Base-by-base conservation (phyloP, 2,113 vertebrate genomes). In the Dipodomys stephensi region DNA sequence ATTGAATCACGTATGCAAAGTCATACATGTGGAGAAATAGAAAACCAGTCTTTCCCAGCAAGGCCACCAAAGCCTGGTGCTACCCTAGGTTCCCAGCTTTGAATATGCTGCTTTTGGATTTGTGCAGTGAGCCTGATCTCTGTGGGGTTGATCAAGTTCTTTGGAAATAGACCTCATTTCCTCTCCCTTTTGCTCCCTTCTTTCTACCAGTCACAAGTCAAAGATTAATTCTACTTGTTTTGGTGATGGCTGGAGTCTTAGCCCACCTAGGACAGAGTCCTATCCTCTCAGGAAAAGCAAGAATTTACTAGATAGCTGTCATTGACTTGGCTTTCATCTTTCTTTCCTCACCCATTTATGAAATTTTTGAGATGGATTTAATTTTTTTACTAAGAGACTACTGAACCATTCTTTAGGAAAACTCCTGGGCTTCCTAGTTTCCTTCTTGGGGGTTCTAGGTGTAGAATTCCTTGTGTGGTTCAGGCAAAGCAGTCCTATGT, bases 221-320 rank as follows among this genome's bases (percentile, higher is more conserved):
- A 87, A 94, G 85, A 83, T 62, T 44, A 79, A 78, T 84, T 77
- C 69, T 65, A 35, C 78, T 4, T 74, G 25, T 72, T 69, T 35
- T 46, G 23, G 71, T 73, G 15, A 6, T 27, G n/a, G 62, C 53
- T 16, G 0, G 32, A 22, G 30, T 73, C 27, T 77, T 46, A 46
- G 39, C 23, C n/a, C 83, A 68, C 25, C 46, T 60, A 46, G 57
- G 49, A 67, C 1, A 0, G 27, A 46, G 39, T 11, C 22, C 11
- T 49, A 10, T 16, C 87, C 85, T 20, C 67, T 74, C 30, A 49
- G 72, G 32, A 28, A 65, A 49, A 28, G 7, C 57, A 5, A 65
- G 16, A 7, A 9, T 89, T 62, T 32, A 44, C n/a, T 35, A 64
- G 6, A 30, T 10, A 20, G 25, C 30, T 16, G 11, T 68, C 35